Evolutionary conservation across 2,113 vertebrate genomes (phyloP).

Genomic region (Aptenodytes forsteri): DNA sequence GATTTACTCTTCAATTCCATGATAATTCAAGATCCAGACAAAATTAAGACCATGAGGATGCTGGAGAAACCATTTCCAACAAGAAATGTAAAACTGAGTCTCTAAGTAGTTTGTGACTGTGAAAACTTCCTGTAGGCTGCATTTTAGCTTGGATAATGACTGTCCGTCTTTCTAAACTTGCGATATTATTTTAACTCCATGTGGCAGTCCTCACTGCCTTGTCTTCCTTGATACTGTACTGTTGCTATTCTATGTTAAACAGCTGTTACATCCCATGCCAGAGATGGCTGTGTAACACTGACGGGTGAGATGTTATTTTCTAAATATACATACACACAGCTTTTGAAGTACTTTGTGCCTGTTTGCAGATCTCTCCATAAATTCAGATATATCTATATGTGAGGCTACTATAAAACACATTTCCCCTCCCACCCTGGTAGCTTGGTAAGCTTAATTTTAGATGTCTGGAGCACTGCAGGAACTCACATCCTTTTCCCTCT

Average conservation of each 20-base stretch:
- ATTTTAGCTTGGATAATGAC: neutral
- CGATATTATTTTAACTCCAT: neutral
- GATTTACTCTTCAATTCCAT: neutral
- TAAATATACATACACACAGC: neutral
- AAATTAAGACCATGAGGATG: neutral
- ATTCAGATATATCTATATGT: neutral
- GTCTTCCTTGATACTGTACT: neutral
- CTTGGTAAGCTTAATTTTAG: neutral
- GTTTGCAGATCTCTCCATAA: neutral
- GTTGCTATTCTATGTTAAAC: neutral
- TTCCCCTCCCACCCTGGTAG: neutral
- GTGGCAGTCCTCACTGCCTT: neutral
- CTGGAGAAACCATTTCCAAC: neutral
- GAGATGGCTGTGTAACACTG: neutral
- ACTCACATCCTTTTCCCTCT: neutral
- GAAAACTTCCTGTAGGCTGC: neutral
- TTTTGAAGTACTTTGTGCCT: neutral
- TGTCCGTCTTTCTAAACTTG: neutral
- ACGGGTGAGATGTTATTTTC: neutral
- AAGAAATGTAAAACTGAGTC: neutral
- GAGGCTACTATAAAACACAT: neutral
- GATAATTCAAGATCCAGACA: neutral
- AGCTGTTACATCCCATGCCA: conserved; percentile 12
- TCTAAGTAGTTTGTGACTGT: neutral
- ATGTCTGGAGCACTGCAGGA: neutral